These are phyloP conservation scores for Meandrusa payeni DNA, from an alignment of 2,888 invertebrate genomes.

Conservation along the genomic window DNA sequence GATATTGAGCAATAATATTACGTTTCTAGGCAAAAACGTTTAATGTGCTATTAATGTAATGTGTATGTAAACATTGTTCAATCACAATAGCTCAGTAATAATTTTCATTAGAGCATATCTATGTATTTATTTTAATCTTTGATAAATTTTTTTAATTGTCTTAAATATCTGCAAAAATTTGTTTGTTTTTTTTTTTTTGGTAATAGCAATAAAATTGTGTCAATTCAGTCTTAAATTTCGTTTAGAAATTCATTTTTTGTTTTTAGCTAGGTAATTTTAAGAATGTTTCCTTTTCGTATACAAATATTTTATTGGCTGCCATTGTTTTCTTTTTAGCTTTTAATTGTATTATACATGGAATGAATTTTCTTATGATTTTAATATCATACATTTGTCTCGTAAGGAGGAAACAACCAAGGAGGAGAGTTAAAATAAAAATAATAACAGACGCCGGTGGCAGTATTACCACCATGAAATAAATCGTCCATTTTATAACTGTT, in stretches of 20 bases:
- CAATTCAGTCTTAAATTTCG: slow-evolving; percentile 33
- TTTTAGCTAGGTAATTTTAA: slow-evolving; percentile 24
- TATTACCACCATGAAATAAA: slow-evolving; percentile 74
- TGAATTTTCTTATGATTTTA: slow-evolving; percentile 19
- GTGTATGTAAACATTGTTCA: too few relatives aligned
- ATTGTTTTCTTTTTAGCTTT: slow-evolving; percentile 18
- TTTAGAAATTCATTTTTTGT: slow-evolving; percentile 1
- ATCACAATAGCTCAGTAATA: too few relatives aligned
- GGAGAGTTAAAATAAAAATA: slow-evolving; percentile 39
- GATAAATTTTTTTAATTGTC: slow-evolving; percentile 4
- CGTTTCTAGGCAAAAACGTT: too few relatives aligned
- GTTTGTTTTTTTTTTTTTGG: slow-evolving; percentile 36
- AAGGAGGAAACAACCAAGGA: slow-evolving; percentile 53
- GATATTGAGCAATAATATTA: too few relatives aligned
- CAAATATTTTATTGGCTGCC: slow-evolving; percentile 19
- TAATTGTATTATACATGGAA: slow-evolving; percentile 14
- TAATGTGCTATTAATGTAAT: too few relatives aligned
- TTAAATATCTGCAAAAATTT: slow-evolving; percentile 26
- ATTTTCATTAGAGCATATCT: too few relatives aligned
- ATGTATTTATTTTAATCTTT: too few relatives aligned
- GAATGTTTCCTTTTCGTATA: slow-evolving; percentile 23
- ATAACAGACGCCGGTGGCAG: slow-evolving; percentile 70
- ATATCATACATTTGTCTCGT: slow-evolving; percentile 48
- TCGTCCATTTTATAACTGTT: slow-evolving; percentile 58
- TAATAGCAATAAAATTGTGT: slow-evolving; percentile 15